These are phyloP conservation scores for Grallaria varia DNA, from an alignment of 2,113 vertebrate genomes.

Conservation along the genomic window DNA sequence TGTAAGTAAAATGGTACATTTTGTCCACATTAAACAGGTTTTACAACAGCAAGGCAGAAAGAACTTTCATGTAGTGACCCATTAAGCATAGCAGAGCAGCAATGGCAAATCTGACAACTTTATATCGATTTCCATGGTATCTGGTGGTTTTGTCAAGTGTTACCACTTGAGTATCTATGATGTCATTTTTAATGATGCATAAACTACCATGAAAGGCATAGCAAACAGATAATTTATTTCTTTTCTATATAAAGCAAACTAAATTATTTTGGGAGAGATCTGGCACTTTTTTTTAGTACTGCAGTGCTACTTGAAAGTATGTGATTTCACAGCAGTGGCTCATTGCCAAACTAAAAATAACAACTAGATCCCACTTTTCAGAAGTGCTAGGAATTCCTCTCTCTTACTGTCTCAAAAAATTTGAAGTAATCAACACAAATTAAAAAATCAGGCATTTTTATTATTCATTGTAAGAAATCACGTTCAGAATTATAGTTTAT, in stretches of 20 bases:
- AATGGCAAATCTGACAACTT: background rate
- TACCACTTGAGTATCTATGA: background rate
- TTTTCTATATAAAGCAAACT: background rate
- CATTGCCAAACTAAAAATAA: background rate
- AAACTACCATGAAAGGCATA: background rate
- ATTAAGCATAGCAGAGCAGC: background rate
- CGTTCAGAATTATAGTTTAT: background rate
- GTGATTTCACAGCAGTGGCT: background rate
- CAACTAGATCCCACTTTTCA: background rate
- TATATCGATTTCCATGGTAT: background rate
- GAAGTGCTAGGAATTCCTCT: background rate
- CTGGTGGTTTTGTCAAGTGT: background rate
- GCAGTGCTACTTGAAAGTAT: background rate
- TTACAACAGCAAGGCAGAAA: background rate
- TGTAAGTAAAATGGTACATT: background rate
- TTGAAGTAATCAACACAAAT: background rate
- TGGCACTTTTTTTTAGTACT: background rate
- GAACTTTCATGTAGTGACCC: background rate
- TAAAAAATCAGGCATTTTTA: background rate
- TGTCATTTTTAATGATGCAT: background rate
- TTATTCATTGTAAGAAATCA: background rate
- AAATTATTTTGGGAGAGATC: background rate
- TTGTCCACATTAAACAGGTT: background rate
- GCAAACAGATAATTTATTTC: background rate
- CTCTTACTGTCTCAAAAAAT: background rate